Percentiles rank a stretch among this genome's conserved stretches.
Evolutionary conservation across 2,888 invertebrate genomes (phyloP).

Genomic region (Parnassius mnemosyne): DNA sequence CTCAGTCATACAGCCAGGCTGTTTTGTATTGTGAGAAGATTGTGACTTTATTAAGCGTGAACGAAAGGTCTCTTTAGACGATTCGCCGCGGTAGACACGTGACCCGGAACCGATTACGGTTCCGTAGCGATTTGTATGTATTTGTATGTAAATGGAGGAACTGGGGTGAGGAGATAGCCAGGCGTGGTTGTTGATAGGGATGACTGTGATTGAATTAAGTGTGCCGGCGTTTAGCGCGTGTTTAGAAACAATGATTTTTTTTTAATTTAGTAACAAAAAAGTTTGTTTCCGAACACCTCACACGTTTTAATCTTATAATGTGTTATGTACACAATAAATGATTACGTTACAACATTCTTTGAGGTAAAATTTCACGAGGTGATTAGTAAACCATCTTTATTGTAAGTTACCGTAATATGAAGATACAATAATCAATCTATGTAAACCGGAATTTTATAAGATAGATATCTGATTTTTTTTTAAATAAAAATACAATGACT

Average conservation of each 20-base stretch:
- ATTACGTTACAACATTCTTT: too few species aligned
- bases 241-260: background rate
- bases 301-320: too few species aligned
- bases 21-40: slow-evolving; percentile 76
- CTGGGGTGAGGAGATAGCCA: slow-evolving; percentile 72
- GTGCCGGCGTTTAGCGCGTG: slow-evolving; percentile 51
- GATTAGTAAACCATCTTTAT: background rate
- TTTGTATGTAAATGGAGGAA: slow-evolving; percentile 73
- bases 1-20: slow-evolving; percentile 58
- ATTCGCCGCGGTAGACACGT: slow-evolving; percentile 82
- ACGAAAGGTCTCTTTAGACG: slow-evolving; percentile 74
- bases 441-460: too few species aligned
- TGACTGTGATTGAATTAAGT: slow-evolving; percentile 73
- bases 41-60: slow-evolving; percentile 79
- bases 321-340: too few species aligned
- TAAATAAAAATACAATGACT: too few species aligned
- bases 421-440: too few species aligned
- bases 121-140: slow-evolving; percentile 69
- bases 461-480: too few species aligned
- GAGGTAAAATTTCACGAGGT: too few species aligned
- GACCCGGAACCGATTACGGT: slow-evolving; percentile 79
- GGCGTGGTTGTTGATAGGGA: slow-evolving; percentile 68
- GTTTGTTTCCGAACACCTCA: too few species aligned
- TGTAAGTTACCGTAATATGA: too few species aligned
- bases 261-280: background rate